Evolutionary conservation across 2,113 vertebrate species (phyloP).

Genomic region (Tricholaema leucomelas): DNA sequence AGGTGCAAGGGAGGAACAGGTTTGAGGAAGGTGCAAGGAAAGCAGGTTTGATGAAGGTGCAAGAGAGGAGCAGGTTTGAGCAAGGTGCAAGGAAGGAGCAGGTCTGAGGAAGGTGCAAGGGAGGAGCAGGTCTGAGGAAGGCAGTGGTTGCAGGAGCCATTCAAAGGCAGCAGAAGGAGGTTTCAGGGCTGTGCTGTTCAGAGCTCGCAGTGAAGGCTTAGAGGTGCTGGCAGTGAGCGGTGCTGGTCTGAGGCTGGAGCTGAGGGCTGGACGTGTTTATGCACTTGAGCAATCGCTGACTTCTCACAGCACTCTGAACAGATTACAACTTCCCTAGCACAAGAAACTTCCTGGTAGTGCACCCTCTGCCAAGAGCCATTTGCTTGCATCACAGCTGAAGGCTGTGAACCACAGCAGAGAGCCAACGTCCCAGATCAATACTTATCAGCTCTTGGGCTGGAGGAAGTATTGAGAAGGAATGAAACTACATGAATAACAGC

Average conservation of each 20-base stretch:
- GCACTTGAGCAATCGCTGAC: not conserved
- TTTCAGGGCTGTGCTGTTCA: not conserved
- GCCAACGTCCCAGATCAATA: not conserved
- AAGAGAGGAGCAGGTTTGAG: not conserved
- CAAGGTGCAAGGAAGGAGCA: too few relatives aligned
- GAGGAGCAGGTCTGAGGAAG: not conserved
- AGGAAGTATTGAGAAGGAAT: not conserved
- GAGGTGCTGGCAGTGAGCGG: not conserved
- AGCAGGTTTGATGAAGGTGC: too few relatives aligned
- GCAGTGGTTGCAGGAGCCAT: not conserved
- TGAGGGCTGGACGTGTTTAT: not conserved
- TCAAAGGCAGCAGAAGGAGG: not conserved
- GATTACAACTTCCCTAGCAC: not conserved
- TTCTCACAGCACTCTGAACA: not conserved
- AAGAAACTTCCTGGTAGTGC: not conserved
- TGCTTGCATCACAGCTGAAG: not conserved
- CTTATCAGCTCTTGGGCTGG: not conserved
- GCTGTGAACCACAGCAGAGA: not conserved
- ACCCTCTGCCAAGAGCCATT: not conserved
- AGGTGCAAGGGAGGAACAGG: too few relatives aligned
- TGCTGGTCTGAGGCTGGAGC: not conserved
- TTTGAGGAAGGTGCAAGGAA: too few relatives aligned
- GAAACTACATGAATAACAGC: not conserved
- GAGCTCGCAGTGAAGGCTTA: not conserved
- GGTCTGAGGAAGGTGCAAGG: too few relatives aligned